Percentiles rank a stretch among this genome's conserved stretches.
These are phyloP conservation scores for Lamellibrachia satsuma DNA, from an alignment of 2,888 invertebrate species.

Conservation along the genomic window DNA sequence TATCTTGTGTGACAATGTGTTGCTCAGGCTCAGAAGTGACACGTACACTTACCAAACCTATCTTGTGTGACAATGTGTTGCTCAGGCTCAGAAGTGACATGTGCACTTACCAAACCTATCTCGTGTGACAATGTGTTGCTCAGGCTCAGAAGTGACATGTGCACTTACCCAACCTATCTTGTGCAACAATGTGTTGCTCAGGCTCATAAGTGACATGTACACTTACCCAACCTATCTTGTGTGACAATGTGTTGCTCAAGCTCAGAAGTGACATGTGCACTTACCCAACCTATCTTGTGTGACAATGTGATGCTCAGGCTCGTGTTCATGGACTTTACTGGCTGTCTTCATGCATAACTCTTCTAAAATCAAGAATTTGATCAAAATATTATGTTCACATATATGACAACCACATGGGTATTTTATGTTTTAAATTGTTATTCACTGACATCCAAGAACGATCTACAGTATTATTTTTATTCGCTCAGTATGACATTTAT, in stretches of 20 bases:
- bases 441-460: too few relatives aligned
- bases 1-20: background rate
- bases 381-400: background rate
- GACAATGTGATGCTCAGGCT: background rate
- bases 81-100: background rate
- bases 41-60: background rate
- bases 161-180: too few relatives aligned
- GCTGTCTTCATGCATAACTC: constrained; percentile 18
- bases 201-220: too few relatives aligned
- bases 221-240: background rate
- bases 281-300: background rate
- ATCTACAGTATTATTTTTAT: too few relatives aligned
- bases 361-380: constrained; percentile 18
- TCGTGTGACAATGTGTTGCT: too few relatives aligned
- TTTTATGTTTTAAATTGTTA: too few relatives aligned
- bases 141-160: too few relatives aligned
- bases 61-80: background rate
- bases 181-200: too few relatives aligned
- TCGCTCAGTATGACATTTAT: too few relatives aligned
- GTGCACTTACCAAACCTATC: too few relatives aligned
- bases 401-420: background rate
- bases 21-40: background rate
- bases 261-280: background rate
- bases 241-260: background rate
- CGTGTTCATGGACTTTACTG: constrained; percentile 22